These are phyloP conservation scores for Aurelia aurita DNA, from an alignment of 30 jellyfish, hydroid and myxozoan species.

Conservation along the genomic window DNA sequence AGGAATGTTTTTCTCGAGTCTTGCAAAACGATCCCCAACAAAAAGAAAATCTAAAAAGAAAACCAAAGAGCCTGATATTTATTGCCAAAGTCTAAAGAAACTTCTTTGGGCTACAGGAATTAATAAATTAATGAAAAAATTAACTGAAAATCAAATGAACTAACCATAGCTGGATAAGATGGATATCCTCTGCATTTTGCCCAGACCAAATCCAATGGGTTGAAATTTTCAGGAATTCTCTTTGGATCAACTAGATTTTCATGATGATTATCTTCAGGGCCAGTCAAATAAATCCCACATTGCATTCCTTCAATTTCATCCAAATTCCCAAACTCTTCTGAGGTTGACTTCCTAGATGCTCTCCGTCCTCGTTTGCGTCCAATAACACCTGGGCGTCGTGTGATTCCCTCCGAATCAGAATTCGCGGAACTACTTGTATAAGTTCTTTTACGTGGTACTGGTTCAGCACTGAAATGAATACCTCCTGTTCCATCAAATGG, in stretches of 20 bases:
- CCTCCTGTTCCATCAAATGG: constrained; percentile 64
- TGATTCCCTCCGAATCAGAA: constrained; percentile 90
- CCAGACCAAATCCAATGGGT: constrained; percentile 92
- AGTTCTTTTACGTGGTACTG: constrained; percentile 86
- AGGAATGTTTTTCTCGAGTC: no score
- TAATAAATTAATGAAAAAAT: no score
- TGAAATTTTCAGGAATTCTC: constrained; percentile 72
- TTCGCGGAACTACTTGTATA: constrained; percentile 98
- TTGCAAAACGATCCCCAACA: no score
- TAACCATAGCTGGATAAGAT: constrained; percentile 99
- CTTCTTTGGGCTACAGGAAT: no score
- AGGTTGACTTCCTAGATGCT: constrained; percentile 68
- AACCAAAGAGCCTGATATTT: no score
- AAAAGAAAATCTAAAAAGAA: no score
- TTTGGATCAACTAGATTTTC: constrained; percentile 86
- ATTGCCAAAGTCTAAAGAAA: no score
- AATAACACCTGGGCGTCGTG: constrained; percentile 66
- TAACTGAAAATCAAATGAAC: background rate
- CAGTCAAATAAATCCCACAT: constrained; percentile 88
- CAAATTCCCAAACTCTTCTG: constrained; percentile 79
- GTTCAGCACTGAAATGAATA: constrained; percentile 20
- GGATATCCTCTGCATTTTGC: constrained; percentile 99
- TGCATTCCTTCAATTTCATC: constrained; percentile 88
- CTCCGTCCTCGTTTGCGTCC: constrained; percentile 90
- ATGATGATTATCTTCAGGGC: constrained; percentile 80